A percentile compares a stretch with the other conserved stretches of the same genome.
Conservation (phyloP, 2,113 vertebrate species). For the Acinonyx jubatus region DNA sequence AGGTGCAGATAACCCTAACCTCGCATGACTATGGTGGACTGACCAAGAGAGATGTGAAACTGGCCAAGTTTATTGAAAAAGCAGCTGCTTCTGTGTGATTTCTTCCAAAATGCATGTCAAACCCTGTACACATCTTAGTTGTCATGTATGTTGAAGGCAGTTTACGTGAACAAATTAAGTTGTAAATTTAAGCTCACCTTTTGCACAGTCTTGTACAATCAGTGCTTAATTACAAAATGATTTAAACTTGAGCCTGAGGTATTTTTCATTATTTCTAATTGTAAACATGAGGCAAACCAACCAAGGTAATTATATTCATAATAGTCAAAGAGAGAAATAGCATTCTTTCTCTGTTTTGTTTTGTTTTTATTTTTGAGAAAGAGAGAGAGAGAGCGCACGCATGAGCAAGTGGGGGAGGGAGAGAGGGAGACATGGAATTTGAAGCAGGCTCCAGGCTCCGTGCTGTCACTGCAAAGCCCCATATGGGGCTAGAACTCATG, state of each 20-base stretch:
- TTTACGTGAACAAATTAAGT: conserved; percentile 21
- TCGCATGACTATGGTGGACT: conserved; percentile 95
- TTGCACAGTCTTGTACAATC: conserved; percentile 21
- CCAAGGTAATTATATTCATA: not conserved
- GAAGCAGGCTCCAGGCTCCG: too few species aligned
- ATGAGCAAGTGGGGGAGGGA: too few species aligned
- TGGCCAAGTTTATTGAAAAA: conserved; percentile 97
- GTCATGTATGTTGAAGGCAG: not conserved
- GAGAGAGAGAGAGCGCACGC: too few species aligned
- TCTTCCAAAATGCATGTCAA: conserved; percentile 19
- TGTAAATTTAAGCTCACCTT: conserved; percentile 37
- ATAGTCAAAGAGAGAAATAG: not conserved
- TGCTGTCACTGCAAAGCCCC: too few species aligned
- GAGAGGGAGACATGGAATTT: too few species aligned
- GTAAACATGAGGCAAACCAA: conserved; percentile 13
- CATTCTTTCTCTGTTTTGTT: not conserved
- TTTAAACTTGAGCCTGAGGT: conserved; percentile 44
- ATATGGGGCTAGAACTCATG: too few species aligned
- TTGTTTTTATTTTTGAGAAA: too few species aligned
- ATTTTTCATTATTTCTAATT: conserved; percentile 27
- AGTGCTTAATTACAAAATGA: conserved; percentile 57
- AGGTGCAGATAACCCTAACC: conserved; percentile 97
- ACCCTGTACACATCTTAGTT: not conserved
- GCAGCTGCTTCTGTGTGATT: conserved; percentile 83
- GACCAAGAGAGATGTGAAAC: conserved; percentile 93